Conservation (phyloP, 2,888 invertebrate species). For the Nomada fucata region DNA sequence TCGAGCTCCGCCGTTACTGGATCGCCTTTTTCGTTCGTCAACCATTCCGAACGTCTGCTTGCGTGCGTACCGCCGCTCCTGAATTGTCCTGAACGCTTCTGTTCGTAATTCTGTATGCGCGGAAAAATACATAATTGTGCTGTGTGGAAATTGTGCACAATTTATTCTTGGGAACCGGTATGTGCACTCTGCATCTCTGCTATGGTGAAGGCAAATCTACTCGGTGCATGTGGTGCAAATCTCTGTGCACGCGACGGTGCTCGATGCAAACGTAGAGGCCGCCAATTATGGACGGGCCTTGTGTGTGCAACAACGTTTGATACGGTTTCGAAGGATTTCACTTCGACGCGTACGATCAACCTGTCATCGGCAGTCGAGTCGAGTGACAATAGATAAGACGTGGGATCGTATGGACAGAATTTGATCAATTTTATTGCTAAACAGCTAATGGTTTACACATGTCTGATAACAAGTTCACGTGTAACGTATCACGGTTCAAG, state of each 20-base stretch:
- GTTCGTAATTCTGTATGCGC: no score
- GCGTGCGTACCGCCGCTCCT: no score
- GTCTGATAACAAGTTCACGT: not conserved
- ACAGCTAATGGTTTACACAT: conserved; percentile 5
- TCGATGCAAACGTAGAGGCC: not conserved
- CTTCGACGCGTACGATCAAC: not conserved
- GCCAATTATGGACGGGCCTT: not conserved
- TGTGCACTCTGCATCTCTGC: no score
- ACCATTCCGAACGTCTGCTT: not conserved
- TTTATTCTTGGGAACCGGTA: not conserved
- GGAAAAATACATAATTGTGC: not conserved
- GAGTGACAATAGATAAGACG: not conserved
- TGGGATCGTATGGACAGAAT: not conserved
- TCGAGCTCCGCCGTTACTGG: no score
- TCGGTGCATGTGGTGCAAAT: not conserved
- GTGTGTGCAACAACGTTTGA: not conserved
- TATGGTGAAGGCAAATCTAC: not conserved
- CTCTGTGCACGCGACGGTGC: not conserved
- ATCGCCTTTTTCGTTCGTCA: no score
- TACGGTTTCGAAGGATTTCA: not conserved
- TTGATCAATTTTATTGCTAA: conserved; percentile 29
- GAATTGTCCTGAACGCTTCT: not conserved
- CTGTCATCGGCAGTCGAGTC: not conserved
- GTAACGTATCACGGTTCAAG: not conserved
- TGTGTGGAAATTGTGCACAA: not conserved